Evolutionary conservation across 2,797 vertebrate species (phyloP).

Genomic region (Ctenopoma multispine): DNA sequence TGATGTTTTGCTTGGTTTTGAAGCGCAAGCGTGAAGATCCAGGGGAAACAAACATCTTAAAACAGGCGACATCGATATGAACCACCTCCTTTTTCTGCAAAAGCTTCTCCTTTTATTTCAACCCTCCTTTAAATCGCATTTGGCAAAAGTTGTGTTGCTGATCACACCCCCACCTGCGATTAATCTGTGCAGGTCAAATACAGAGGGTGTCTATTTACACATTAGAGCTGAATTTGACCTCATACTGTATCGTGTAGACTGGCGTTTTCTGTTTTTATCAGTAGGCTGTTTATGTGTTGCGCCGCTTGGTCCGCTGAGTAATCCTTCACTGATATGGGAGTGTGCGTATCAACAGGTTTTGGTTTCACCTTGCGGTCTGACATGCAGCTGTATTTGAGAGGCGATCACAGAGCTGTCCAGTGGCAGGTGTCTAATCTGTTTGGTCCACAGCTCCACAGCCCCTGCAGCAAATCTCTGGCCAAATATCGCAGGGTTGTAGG

Average conservation of each 20-base stretch:
- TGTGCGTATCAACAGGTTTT: constrained; percentile 75
- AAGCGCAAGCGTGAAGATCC: constrained; percentile 74
- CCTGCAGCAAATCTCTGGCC: constrained; percentile 34
- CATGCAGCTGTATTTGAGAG: constrained; percentile 47
- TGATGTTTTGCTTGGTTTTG: constrained; percentile 2
- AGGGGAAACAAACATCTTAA: constrained; percentile 74
- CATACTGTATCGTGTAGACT: constrained; percentile 58
- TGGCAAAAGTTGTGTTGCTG: constrained; percentile 80
- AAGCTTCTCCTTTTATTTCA: constrained; percentile 45
- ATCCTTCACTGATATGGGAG: constrained; percentile 60
- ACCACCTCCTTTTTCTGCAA: background rate
- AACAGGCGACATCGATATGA: constrained; percentile 69
- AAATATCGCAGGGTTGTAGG: constrained; percentile 1
- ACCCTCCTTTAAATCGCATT: constrained; percentile 63
- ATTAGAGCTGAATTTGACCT: constrained; percentile 72
- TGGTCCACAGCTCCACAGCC: constrained; percentile 30
- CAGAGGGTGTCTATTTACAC: constrained; percentile 79
- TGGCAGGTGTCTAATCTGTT: constrained; percentile 65
- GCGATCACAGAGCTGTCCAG: constrained; percentile 34
- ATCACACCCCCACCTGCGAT: constrained; percentile 66
- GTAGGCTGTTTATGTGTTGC: constrained; percentile 61
- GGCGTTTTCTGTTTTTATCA: constrained; percentile 36
- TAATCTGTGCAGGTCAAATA: constrained; percentile 82
- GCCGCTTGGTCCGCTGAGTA: constrained; percentile 46
- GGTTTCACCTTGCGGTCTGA: constrained; percentile 66